Evolutionary conservation across 2,888 invertebrate genomes (phyloP), one percentile per base, ranked within the genome.

Genomic region (Heliconius erato): DNA sequence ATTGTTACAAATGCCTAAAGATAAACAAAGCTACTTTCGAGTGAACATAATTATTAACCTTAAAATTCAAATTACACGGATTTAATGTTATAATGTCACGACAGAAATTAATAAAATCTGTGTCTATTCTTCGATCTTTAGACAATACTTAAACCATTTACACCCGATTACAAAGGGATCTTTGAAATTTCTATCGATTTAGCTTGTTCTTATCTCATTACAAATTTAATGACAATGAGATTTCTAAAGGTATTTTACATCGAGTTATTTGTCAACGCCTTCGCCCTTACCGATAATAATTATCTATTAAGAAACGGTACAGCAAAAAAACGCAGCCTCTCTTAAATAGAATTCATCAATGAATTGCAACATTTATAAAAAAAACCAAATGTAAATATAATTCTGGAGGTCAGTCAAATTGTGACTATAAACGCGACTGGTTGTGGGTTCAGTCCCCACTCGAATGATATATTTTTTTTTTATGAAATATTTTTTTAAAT

Each of bases 21-120:
- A n/a, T 26, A 26, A 63, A 79, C 67, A 11, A 49, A 65, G 23
- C n/a, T 28, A 59, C 49, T 74, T 71, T 71, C 80, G 77, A 81
- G 82, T 72, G 80, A 82, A 84, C 79, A 82, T 79, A 71, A 76
- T 28, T 19, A 72, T 28, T 78, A 79, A 49, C 65, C 79, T 54
- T 80, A 69, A 82, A 81, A 84, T 84, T 84, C 23, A 65, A 84
- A 79, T 84, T 80, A 67, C 19, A 77, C 40, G 44, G 80, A 71
- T 44, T 82, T 78, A 68, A 81, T 72, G 71, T 77, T 77, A 67
- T 80, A 84, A 84, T 82, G 84, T 84, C 82, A 81, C 54, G 76
- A 74, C 28, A 28, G 23, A 54, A n/a, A 11, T 74, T 35, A 40
- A 44, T 19, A 23, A 40, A 77, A 63, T 63, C 63, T 76, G 63